A percentile compares a stretch with the other conserved stretches of the same genome.
phyloP scores from a whole-genome alignment of 1,140 invertebrate species.

The Tetramorium parvispinum region DNA sequence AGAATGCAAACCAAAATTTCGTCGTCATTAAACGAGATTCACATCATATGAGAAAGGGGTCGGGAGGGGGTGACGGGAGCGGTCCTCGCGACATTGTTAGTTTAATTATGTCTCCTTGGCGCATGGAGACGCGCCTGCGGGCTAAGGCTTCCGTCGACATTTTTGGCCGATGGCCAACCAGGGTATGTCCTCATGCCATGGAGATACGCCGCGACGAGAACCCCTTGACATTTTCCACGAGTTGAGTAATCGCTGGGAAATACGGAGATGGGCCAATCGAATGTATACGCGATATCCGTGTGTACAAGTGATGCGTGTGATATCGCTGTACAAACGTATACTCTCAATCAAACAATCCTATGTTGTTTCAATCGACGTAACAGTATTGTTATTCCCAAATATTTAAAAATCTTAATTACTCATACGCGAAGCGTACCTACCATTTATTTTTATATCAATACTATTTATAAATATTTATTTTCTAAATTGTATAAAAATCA shows the following conservation, averaged over 20 bases:
- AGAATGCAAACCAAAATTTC: conserved; percentile 37
- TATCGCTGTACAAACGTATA: background rate
- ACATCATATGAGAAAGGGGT: conserved; percentile 11
- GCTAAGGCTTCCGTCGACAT: conserved; percentile 32
- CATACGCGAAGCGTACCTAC: background rate
- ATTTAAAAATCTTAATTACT: conserved; percentile 11
- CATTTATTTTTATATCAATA: background rate
- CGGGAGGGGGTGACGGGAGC: background rate
- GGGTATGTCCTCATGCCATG: conserved; percentile 59
- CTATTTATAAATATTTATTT: conserved; percentile 15
- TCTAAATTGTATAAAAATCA: background rate
- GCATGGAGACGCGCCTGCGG: conserved; percentile 48
- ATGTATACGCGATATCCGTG: background rate
- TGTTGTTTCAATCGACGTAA: background rate
- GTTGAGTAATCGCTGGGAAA: conserved; percentile 34
- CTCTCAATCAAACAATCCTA: background rate
- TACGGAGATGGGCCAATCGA: conserved; percentile 25
- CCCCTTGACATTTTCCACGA: conserved; percentile 50
- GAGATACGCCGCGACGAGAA: conserved; percentile 39
- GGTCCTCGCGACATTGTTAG: conserved; percentile 69
- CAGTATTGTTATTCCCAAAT: background rate
- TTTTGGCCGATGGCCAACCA: conserved; percentile 71
- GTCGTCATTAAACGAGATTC: conserved; percentile 62
- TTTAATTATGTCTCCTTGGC: conserved; percentile 72
- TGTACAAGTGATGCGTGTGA: conserved; percentile 12